Percentiles rank a stretch among this genome's conserved stretches.
Evolutionary conservation across 2,797 vertebrate species (phyloP).

Genomic region (Rhynchonycteris naso): DNA sequence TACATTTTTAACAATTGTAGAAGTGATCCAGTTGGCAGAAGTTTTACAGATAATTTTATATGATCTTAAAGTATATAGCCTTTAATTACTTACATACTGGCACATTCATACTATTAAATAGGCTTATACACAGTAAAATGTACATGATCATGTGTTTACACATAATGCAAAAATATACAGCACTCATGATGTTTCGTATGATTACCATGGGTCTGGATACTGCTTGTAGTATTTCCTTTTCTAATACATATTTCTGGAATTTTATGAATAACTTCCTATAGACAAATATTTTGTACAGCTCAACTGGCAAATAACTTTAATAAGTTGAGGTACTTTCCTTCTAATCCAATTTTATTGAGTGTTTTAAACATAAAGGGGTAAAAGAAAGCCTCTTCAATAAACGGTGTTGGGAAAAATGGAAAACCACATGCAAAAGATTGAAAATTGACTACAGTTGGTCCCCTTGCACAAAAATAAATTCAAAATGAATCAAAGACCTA

Average conservation of each 20-base stretch:
- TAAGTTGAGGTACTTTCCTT: too few relatives aligned
- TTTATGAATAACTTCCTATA: not conserved
- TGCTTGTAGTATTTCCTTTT: conserved; percentile 30
- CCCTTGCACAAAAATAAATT: too few relatives aligned
- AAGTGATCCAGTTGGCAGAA: conserved; percentile 37
- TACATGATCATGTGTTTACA: conserved; percentile 32
- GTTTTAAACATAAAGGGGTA: too few relatives aligned
- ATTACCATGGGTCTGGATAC: not conserved
- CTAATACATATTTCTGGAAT: conserved; percentile 16
- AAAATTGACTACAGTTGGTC: too few relatives aligned
- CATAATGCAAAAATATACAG: not conserved
- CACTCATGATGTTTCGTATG: not conserved
- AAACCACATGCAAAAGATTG: too few relatives aligned
- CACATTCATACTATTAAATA: not conserved
- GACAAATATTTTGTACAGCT: not conserved
- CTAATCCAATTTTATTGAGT: too few relatives aligned
- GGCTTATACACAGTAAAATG: not conserved
- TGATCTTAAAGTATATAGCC: not conserved
- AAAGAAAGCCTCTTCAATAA: too few relatives aligned
- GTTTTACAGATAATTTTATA: conserved; percentile 42
- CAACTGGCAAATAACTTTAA: not conserved
- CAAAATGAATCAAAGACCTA: too few relatives aligned
- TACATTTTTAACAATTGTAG: conserved; percentile 8
- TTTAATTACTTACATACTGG: not conserved
- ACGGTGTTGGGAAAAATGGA: too few relatives aligned